Base-by-base conservation (phyloP, 2,888 invertebrate species). In the Bursaphelenchus okinawaensis region DNA sequence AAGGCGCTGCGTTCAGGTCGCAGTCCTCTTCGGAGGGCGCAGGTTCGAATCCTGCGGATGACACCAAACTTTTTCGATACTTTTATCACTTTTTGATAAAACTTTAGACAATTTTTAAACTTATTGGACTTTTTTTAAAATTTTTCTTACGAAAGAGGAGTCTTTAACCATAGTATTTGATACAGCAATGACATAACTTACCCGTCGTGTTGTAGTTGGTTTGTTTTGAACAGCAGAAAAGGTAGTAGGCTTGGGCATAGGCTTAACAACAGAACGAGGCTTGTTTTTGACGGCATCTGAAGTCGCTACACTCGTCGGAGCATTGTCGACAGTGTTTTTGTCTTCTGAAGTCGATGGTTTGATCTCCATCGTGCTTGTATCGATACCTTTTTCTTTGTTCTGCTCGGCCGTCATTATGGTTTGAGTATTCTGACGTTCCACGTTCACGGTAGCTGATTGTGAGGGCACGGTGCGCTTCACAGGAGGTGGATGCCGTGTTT, bases 211-310 rank as follows among this genome's bases (percentile, higher is more conserved):
- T 50, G 16, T 20, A 12, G 60, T 29, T n/a, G n/a, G n/a, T 19
- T 22, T 59, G 26, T 16, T 54, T 19, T 54, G 23, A n/a, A 51
- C 19, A 19, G 63, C 26, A n/a, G 75, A 70, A 23, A 73, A 52
- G 7, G 74, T 69, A 27, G 68, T 55, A 20, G 74, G 69, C 56
- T 78, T 76, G 6, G 75, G 75, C 80, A 79, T 79, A 52, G 79
- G 79, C 51, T 74, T 75, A 27, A 79, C 79, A 20, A 79, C 80
- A 1, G 77, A 77, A 57, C 76, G 74, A 7, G 79, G 79, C 59
- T 79, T 79, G 62, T 66, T 71, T 56, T 64, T 60, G 9, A 50
- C 57, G 27, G 60, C 20, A 40, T 58, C 29, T 24, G 26, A 1
- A n/a, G 12, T 69, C 57, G 62, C 52, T 12, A 2, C 12, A 12